These are phyloP conservation scores for Arnoldichthys spilopterus DNA, from an alignment of 2,797 vertebrate species.

Conservation along the genomic window DNA sequence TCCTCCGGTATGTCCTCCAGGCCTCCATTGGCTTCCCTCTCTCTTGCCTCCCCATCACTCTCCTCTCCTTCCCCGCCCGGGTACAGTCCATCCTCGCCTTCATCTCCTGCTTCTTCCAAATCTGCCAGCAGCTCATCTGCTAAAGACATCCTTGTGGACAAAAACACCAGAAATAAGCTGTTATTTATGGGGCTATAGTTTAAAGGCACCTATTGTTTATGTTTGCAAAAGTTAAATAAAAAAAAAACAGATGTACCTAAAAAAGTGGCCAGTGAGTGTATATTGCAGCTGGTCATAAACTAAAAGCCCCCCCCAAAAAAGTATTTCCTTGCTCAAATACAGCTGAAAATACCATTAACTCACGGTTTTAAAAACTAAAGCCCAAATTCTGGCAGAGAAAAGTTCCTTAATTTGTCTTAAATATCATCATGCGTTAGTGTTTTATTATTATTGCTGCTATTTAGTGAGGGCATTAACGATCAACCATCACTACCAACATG, in stretches of 20 bases:
- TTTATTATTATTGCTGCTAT: too few relatives aligned
- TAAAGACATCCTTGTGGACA: slow-evolving; percentile 87
- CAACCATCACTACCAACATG: too few relatives aligned
- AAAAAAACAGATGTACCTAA: too few relatives aligned
- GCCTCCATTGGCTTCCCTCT: slow-evolving; percentile 59
- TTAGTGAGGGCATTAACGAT: too few relatives aligned
- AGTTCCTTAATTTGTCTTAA: too few relatives aligned
- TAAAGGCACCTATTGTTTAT: too few relatives aligned
- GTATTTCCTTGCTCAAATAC: background rate
- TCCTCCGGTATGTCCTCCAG: slow-evolving; percentile 92
- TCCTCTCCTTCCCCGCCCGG: slow-evolving; percentile 77
- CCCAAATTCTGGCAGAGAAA: too few relatives aligned
- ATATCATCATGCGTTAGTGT: too few relatives aligned
- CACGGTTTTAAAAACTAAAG: background rate
- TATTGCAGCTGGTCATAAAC: too few relatives aligned
- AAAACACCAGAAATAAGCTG: background rate
- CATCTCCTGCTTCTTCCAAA: slow-evolving; percentile 87
- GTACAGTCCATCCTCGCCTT: slow-evolving; percentile 78
- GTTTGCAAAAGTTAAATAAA: too few relatives aligned
- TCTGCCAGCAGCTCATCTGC: slow-evolving; percentile 93
- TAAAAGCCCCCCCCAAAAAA: background rate
- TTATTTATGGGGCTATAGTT: too few relatives aligned
- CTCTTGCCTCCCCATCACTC: slow-evolving; percentile 71
- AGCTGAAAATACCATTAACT: background rate
- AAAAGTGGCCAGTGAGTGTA: too few relatives aligned